Evolutionary conservation across 2,113 vertebrate species (phyloP).

Genomic region (Apteryx owenii): DNA sequence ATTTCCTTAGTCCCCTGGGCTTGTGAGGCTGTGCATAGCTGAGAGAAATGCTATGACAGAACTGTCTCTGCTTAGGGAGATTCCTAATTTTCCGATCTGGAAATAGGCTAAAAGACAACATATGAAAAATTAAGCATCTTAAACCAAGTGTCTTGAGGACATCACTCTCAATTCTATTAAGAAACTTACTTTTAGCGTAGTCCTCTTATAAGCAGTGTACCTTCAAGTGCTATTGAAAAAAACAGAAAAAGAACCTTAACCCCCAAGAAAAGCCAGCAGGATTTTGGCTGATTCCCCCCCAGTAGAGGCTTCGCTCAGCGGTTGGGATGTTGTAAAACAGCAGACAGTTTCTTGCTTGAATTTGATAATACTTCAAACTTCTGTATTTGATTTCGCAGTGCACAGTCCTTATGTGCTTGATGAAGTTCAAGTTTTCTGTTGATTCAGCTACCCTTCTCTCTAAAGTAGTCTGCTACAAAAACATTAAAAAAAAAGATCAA

Average conservation of each 20-base stretch:
- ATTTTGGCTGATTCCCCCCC: not conserved
- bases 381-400: not conserved
- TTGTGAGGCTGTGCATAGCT: not conserved
- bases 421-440: not conserved
- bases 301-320: not conserved
- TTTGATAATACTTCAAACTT: not conserved
- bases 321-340: not conserved
- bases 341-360: not conserved
- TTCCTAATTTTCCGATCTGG: not conserved
- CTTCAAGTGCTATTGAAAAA: not conserved
- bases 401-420: not conserved
- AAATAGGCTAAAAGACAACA: not conserved
- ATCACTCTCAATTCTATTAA: not conserved
- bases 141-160: not conserved
- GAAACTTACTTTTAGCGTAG: not conserved
- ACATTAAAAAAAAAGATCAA: not conserved
- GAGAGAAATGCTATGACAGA: not conserved
- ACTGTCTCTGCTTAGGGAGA: not conserved
- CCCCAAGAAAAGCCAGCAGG: not conserved
- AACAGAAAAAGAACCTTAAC: not conserved
- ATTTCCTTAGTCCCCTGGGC: not conserved
- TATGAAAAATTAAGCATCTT: not conserved
- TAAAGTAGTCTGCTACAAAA: conserved; percentile 10
- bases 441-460: conserved; percentile 25
- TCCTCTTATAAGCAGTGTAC: not conserved